These are phyloP conservation scores for Montipora capricornis DNA, from an alignment of 64 coral and sea anemone genomes.

Conservation along the genomic window DNA sequence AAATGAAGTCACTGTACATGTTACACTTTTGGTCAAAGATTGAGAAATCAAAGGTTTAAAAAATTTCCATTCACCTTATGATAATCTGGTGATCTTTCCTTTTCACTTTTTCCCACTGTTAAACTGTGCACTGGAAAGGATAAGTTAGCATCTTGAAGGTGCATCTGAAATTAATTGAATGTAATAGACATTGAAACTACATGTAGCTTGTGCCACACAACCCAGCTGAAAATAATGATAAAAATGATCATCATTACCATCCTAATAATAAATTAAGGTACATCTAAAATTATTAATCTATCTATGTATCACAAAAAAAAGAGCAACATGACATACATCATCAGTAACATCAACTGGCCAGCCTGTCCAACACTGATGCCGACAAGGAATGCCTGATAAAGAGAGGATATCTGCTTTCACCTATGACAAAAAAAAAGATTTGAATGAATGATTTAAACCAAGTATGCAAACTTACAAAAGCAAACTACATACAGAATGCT, in stretches of 20 bases:
- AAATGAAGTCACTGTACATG: too few species aligned
- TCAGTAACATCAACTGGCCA: conserved; percentile 77
- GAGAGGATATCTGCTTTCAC: conserved; percentile 72
- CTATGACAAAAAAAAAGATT: conserved; percentile 16
- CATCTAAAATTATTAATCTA: too few species aligned
- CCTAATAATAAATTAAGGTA: too few species aligned
- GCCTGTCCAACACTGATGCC: conserved; percentile 84
- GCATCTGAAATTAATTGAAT: conserved; percentile 65
- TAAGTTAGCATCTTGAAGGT: conserved; percentile 63
- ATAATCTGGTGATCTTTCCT: not conserved
- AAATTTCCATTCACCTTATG: conserved; percentile 13
- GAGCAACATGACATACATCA: conserved; percentile 28
- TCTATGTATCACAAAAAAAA: not conserved
- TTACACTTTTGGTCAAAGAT: too few species aligned
- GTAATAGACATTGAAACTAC: not conserved
- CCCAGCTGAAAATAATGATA: not conserved
- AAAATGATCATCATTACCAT: not conserved
- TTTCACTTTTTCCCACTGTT: conserved; percentile 49
- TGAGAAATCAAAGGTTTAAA: too few species aligned
- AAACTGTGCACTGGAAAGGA: conserved; percentile 90
- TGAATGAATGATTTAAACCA: not conserved
- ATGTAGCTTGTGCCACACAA: not conserved
- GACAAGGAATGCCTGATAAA: conserved; percentile 69
- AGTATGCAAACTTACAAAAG: too few species aligned
- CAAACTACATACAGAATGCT: too few species aligned